Evolutionary conservation across 2,888 invertebrate genomes (phyloP).

Genomic region (Harpagoxenus sublaevis): DNA sequence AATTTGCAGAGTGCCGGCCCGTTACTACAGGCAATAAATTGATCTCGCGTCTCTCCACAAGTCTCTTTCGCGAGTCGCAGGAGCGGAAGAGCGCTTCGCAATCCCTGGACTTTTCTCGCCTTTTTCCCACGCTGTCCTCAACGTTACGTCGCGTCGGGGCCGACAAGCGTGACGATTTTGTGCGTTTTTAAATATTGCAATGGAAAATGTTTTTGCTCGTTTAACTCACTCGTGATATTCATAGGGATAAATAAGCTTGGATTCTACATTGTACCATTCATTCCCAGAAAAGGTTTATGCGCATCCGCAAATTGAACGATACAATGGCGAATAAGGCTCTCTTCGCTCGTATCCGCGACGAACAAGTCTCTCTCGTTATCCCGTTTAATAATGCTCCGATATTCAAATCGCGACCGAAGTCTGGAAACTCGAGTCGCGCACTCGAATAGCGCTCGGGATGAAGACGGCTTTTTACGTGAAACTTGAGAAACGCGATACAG

Average conservation of each 20-base stretch:
- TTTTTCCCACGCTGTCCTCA: conserved; percentile 69
- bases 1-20: conserved; percentile 44
- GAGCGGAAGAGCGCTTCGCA: conserved; percentile 62
- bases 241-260: not conserved
- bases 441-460: conserved; percentile 28
- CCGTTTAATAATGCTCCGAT: conserved; percentile 57
- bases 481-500: conserved; percentile 45
- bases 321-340: conserved; percentile 2
- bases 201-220: not conserved
- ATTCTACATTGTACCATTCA: not conserved
- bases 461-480: conserved; percentile 27
- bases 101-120: conserved; percentile 24
- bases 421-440: conserved; percentile 62
- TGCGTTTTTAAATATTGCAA: not conserved
- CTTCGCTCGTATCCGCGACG: not conserved
- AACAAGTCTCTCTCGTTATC: conserved; percentile 35
- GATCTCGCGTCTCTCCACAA: conserved; percentile 58
- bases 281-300: not conserved
- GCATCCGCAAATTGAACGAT: conserved; percentile 2
- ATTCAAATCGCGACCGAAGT: conserved; percentile 65
- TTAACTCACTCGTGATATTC: not conserved
- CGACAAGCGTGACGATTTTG: conserved; percentile 21
- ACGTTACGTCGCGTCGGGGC: not conserved
- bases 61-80: conserved; percentile 60
- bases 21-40: conserved; percentile 62